Conservation (phyloP, 2,888 invertebrate genomes). For the Phytoseiulus persimilis region DNA sequence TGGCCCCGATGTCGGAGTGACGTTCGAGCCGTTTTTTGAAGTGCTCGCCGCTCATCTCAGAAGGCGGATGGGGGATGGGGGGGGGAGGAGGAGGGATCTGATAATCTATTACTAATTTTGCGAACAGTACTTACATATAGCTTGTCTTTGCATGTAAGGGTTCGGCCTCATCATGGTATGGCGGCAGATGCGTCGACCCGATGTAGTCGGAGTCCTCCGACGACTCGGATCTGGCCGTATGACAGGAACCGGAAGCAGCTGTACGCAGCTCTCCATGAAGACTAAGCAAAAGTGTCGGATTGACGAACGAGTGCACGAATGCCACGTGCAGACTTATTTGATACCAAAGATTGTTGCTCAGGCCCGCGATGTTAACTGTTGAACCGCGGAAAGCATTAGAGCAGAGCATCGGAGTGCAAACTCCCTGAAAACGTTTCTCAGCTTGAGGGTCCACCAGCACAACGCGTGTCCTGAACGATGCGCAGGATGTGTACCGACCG, state of each 20-base stretch:
- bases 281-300: constrained; percentile 69
- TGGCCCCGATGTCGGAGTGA: background rate
- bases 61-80: no score
- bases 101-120: background rate
- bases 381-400: background rate
- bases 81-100: background rate
- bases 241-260: constrained; percentile 17
- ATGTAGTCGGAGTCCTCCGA: constrained; percentile 32
- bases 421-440: no score
- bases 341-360: constrained; percentile 52
- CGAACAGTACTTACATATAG: constrained; percentile 9
- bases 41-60: no score
- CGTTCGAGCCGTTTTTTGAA: background rate
- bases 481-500: no score
- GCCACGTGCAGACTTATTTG: constrained; percentile 79
- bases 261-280: constrained; percentile 54
- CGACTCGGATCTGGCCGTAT: constrained; percentile 7
- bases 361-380: constrained; percentile 45
- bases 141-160: constrained; percentile 27
- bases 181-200: constrained; percentile 33
- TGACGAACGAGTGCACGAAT: constrained; percentile 75
- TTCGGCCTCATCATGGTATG: constrained; percentile 30
- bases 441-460: no score
- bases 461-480: no score
- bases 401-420: background rate